A percentile compares a stretch with the other conserved stretches of the same genome.
Evolutionary conservation across 2,113 vertebrate species (phyloP).

Genomic region (Carlito syrichta): DNA sequence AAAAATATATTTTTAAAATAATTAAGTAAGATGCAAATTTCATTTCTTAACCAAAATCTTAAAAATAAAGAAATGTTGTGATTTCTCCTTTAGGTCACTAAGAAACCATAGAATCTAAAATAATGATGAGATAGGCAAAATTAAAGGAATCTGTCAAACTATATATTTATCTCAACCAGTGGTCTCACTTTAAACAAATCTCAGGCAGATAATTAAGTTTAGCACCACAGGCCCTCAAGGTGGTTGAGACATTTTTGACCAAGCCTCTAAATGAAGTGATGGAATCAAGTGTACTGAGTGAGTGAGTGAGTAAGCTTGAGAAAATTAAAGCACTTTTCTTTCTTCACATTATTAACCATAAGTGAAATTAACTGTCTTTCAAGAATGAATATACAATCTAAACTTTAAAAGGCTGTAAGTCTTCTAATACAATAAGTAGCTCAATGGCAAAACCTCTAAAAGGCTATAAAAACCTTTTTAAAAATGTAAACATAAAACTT

Average conservation of each 20-base stretch:
- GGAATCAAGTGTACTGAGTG: not conserved
- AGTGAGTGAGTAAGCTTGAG: too few species aligned
- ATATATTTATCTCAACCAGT: not conserved
- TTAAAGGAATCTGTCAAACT: not conserved
- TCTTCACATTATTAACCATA: slow-evolving; percentile 4
- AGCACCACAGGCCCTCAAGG: not conserved
- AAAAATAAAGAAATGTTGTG: not conserved
- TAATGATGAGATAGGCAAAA: slow-evolving; percentile 19
- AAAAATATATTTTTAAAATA: slow-evolving; percentile 18
- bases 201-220: not conserved
- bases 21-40: slow-evolving; percentile 16
- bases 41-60: not conserved
- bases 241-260: not conserved
- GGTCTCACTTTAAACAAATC: not conserved
- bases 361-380: not conserved
- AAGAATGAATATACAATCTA: not conserved
- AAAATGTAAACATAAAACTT: not conserved
- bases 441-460: slow-evolving; percentile 9
- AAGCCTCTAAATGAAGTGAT: not conserved
- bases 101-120: not conserved
- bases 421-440: not conserved
- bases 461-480: slow-evolving; percentile 4
- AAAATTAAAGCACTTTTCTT: slow-evolving; percentile 34
- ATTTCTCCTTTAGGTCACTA: slow-evolving; percentile 3
- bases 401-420: slow-evolving; percentile 17